Base-by-base conservation (phyloP, 2,888 invertebrate genomes). In the Phengaris arion region DNA sequence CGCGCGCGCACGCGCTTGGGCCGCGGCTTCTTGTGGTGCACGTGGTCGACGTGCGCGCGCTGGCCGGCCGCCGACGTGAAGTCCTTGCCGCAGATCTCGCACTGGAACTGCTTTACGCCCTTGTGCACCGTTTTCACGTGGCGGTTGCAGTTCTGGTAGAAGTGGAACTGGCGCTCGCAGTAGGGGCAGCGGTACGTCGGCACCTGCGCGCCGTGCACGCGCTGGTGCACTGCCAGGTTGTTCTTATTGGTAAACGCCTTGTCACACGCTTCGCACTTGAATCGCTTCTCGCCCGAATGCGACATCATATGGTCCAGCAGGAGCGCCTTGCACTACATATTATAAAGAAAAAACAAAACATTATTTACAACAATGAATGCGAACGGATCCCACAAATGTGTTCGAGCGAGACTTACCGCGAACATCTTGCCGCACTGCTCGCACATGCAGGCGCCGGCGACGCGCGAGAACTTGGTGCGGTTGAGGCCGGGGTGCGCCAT, bases 51-150 rank as follows among this genome's bases (percentile, higher is more conserved):
- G 45, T 74, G 74, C 51, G 64, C 74, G 51, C 68, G 64, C 52
- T 68, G 64, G 13, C 51, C 52, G 3, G 68, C 74, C 52, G 68
- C 74, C n/a, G 74, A 74, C 54, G 74, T 35, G 35, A 74, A 64
- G 68, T 68, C n/a, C 74, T 74, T 74, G 54, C 74, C 74, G 68
- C 74, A 74, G 54, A 74, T 74, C 52, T 74, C 74, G 54, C 74
- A 74, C 52, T 68, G 74, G 68, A 68, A 64, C 68, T 68, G 68
- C 68, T 68, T 64, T 9, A 68, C 74, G 13, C 74, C 74, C 51
- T 68, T 68, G 68, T 74, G 74, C 52, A 74, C 68, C 55, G 68
- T 46, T 15, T 68, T 22, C 46, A 75, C 54, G 9, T 75, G 75
- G 6, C 75, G 35, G n/a, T 69, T 68, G 46, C 68, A 55, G 75